Conservation (phyloP, 2,797 vertebrate species). For the Pygocentrus nattereri region DNA sequence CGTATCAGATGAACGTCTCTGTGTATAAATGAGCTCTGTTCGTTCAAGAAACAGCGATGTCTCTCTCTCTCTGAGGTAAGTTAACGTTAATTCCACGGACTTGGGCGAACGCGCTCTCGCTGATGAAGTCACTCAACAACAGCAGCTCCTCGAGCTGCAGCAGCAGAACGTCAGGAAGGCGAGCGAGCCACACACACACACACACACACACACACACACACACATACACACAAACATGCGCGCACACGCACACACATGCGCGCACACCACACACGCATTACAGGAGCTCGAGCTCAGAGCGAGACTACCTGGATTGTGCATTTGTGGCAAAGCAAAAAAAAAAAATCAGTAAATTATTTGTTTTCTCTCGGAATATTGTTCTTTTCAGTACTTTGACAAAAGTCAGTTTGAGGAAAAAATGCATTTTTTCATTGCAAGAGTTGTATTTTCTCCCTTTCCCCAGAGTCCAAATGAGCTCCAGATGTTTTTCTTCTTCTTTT, state of each 20-base stretch:
- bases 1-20: no score
- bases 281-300: conserved; percentile 22
- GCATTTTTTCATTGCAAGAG: conserved; percentile 37
- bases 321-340: not conserved
- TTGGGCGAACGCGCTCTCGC: not conserved
- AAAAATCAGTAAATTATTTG: not conserved
- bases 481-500: conserved; percentile 68
- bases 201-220: conserved; percentile 35
- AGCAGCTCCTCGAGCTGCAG: conserved; percentile 62
- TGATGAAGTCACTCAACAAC: conserved; percentile 66
- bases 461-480: conserved; percentile 76
- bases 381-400: not conserved
- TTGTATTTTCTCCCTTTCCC: conserved; percentile 47
- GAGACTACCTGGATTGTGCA: conserved; percentile 7
- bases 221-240: conserved; percentile 17
- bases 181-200: conserved; percentile 45
- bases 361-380: not conserved
- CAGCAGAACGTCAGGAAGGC: conserved; percentile 59
- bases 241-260: conserved; percentile 39
- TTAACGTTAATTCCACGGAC: conserved; percentile 2
- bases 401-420: not conserved
- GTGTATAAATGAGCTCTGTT: not conserved
- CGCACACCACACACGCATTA: conserved; percentile 18
- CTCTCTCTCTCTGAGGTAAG: not conserved
- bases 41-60: not conserved